Conservation (phyloP, 2,888 invertebrate genomes). For the Ochropleura leucogaster region DNA sequence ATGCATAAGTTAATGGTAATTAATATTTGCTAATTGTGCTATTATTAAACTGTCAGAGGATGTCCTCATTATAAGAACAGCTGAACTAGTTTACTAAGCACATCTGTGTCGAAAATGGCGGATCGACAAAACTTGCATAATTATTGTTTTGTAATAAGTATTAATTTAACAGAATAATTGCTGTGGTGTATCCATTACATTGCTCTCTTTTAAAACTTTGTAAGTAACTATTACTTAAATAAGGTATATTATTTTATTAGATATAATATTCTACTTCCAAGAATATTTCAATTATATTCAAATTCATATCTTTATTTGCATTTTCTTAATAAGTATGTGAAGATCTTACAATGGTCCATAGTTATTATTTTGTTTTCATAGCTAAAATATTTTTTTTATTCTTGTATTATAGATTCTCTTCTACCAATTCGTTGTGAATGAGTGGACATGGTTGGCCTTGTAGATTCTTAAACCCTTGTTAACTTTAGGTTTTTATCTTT, state of each 20-base stretch:
- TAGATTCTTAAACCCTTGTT: too few relatives aligned
- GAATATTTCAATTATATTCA: too few relatives aligned
- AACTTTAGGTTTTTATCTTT: too few relatives aligned
- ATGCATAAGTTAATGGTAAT: slow-evolving; percentile 13
- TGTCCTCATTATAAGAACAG: slow-evolving; percentile 21
- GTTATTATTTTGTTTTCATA: too few relatives aligned
- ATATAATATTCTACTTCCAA: background rate
- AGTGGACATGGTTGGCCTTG: too few relatives aligned
- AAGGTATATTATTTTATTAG: background rate
- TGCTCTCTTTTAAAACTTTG: background rate
- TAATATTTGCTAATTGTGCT: slow-evolving; percentile 30
- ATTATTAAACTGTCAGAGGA: slow-evolving; percentile 27
- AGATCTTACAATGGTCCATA: too few relatives aligned
- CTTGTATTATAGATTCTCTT: too few relatives aligned
- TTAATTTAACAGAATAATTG: background rate
- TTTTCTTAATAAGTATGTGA: too few relatives aligned
- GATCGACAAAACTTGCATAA: background rate
- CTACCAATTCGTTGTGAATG: too few relatives aligned
- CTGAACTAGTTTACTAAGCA: slow-evolving; percentile 7
- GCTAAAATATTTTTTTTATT: too few relatives aligned
- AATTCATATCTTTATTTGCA: too few relatives aligned
- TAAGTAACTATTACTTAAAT: background rate
- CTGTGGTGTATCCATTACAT: background rate
- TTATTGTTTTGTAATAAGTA: background rate
- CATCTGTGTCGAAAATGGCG: slow-evolving; percentile 21